Conservation (phyloP, 2,797 vertebrate genomes). For the Ptychobarbus kaznakovi region DNA sequence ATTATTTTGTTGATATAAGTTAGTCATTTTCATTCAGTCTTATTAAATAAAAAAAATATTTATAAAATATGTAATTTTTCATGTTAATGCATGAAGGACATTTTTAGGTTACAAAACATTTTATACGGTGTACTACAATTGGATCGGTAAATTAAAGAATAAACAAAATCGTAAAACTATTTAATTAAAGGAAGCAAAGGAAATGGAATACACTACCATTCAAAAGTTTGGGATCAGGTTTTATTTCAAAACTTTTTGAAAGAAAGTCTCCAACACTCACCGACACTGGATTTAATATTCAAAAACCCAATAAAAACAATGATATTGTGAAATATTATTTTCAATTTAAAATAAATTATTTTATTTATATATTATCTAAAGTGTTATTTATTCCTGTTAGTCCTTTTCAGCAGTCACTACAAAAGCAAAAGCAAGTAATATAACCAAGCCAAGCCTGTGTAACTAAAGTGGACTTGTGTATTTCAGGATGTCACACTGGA, state of each 20-base stretch:
- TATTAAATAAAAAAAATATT: neutral
- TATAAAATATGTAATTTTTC: neutral
- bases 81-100: neutral
- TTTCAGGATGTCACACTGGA: constrained; percentile 15
- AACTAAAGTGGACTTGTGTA: neutral
- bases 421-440: neutral
- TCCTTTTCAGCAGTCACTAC: neutral
- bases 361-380: neutral
- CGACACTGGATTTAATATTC: neutral
- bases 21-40: neutral
- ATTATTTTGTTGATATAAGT: neutral
- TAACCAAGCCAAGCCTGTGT: neutral
- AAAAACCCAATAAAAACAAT: neutral
- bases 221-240: neutral
- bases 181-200: neutral
- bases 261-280: neutral
- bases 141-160: neutral
- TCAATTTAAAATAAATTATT: neutral
- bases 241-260: neutral
- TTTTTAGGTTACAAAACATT: neutral
- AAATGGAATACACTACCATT: neutral
- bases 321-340: too few relatives aligned
- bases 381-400: neutral
- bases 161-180: neutral
- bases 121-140: neutral